phyloP scores from a whole-genome alignment of 2,888 invertebrate genomes.

The Branchipolynoe longqiensis region DNA sequence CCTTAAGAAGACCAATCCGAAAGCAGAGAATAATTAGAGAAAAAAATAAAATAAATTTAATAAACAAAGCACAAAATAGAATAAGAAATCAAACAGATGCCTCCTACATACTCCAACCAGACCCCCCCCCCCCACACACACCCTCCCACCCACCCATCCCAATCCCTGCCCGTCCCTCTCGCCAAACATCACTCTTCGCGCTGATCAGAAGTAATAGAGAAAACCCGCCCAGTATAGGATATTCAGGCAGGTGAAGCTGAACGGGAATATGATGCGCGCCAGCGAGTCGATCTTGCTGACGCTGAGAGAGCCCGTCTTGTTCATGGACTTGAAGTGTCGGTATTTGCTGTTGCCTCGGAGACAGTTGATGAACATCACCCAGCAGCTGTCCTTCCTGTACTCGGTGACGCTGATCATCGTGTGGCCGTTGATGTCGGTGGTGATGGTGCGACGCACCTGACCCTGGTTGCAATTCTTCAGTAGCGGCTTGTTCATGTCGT shows the following conservation, averaged over 20 bases:
- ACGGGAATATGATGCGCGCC: slow-evolving; percentile 68
- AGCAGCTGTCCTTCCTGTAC: slow-evolving; percentile 64
- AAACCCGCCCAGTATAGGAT: slow-evolving; percentile 70
- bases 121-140: not conserved
- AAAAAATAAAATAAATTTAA: too few relatives aligned
- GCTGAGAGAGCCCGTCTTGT: slow-evolving; percentile 63
- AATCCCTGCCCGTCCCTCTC: not conserved
- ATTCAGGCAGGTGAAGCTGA: slow-evolving; percentile 67
- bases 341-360: slow-evolving; percentile 66
- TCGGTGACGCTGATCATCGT: slow-evolving; percentile 60
- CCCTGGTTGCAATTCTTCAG: slow-evolving; percentile 39
- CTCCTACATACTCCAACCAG: not conserved
- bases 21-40: too few relatives aligned
- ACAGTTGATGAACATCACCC: slow-evolving; percentile 68
- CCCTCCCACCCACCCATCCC: not conserved
- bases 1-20: too few relatives aligned
- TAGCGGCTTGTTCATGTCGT: slow-evolving; percentile 56
- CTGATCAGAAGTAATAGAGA: slow-evolving; percentile 68
- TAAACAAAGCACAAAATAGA: too few relatives aligned
- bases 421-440: slow-evolving; percentile 66
- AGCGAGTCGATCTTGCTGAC: slow-evolving; percentile 68
- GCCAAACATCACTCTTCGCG: not conserved
- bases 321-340: slow-evolving; percentile 62
- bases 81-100: not conserved
- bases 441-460: slow-evolving; percentile 41